Evolutionary conservation across 2,113 vertebrate species (phyloP).

Genomic region (Hiodon tergisus): DNA sequence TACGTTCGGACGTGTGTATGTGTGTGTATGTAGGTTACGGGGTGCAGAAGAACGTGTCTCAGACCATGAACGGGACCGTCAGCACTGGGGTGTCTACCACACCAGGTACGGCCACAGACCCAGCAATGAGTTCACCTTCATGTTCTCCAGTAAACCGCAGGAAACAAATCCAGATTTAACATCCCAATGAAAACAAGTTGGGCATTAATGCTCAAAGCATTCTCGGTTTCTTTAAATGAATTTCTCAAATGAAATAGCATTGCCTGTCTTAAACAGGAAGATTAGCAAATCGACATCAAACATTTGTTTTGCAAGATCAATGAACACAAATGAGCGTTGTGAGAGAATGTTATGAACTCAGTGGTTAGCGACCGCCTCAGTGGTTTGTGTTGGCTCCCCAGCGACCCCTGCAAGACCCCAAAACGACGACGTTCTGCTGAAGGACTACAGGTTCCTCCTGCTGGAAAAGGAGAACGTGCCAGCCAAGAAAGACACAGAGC

Average conservation of each 20-base stretch:
- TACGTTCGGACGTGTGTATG: neutral
- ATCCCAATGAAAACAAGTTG: no score
- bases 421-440: constrained; percentile 72
- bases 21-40: constrained; percentile 49
- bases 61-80: constrained; percentile 36
- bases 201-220: no score
- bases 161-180: no score
- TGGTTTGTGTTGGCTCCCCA: constrained; percentile 26
- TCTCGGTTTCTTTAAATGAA: no score
- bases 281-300: no score
- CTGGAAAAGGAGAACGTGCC: constrained; percentile 82
- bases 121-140: neutral
- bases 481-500: constrained; percentile 78
- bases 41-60: constrained; percentile 63
- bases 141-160: neutral
- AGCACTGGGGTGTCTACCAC: constrained; percentile 56
- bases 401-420: constrained; percentile 56
- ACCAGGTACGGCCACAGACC: constrained; percentile 45
- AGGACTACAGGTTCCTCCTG: constrained; percentile 79
- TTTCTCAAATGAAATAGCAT: no score
- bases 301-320: no score
- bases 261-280: no score
- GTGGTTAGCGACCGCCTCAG: neutral
- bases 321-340: no score
- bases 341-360: no score